Conservation (phyloP, 2,888 invertebrate genomes). For the Salpingus planirostris region DNA sequence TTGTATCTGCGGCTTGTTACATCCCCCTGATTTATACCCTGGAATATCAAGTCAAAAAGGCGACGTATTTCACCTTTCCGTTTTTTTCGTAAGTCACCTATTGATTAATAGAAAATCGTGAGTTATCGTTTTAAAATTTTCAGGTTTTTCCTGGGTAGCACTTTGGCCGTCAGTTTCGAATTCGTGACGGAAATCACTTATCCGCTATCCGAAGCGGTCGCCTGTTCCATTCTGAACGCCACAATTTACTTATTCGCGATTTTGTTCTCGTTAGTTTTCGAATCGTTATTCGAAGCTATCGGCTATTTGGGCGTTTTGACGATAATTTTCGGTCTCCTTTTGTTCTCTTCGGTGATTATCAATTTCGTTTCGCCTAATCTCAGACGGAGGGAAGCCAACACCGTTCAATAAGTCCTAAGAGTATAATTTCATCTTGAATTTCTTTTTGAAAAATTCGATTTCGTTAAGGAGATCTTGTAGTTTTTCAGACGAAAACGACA, state of each 20-base stretch:
- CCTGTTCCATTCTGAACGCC: conserved; percentile 86
- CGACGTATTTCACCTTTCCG: conserved; percentile 24
- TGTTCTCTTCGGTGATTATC: conserved; percentile 13
- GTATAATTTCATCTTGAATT: no score
- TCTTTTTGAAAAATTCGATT: no score
- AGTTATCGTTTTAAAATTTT: conserved; percentile 20
- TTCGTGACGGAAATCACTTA: conserved; percentile 93
- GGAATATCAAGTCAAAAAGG: conserved; percentile 15
- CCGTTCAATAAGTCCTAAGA: no score
- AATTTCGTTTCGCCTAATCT: conserved; percentile 22
- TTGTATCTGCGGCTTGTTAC: conserved; percentile 14
- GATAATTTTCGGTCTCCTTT: conserved; percentile 14
- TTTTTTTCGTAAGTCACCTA: conserved; percentile 26
- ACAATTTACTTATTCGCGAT: conserved; percentile 37
- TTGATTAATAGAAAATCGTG: background rate
- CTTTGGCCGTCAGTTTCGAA: conserved; percentile 90
- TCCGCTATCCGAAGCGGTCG: conserved; percentile 91
- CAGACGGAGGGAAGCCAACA: conserved; percentile 21
- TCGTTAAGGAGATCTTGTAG: no score
- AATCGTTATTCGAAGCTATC: conserved; percentile 18
- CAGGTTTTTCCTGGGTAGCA: conserved; percentile 96
- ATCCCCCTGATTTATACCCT: conserved; percentile 14
- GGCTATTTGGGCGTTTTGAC: conserved; percentile 21
- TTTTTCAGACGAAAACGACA: no score
- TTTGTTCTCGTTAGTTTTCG: conserved; percentile 21